Base-by-base conservation (phyloP, 1,140 invertebrate genomes). In the Dryas iulia region DNA sequence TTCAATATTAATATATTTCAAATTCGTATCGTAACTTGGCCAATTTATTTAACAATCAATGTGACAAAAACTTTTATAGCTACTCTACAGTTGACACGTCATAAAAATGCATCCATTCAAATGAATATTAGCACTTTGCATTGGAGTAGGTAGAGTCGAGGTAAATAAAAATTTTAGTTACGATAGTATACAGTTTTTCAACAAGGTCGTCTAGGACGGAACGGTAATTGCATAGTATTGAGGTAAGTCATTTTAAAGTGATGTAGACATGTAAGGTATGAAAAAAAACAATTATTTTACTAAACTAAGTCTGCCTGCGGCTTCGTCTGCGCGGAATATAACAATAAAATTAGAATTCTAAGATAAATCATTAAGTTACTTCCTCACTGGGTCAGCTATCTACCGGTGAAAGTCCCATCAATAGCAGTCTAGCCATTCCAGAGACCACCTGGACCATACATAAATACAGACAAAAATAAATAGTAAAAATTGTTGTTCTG, bases 171-270 rank as follows among this genome's bases (percentile, higher is more conserved):
- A 21, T 21, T n/a, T 47, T 47, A 7, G 39, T 47, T 47, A 47
- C 39, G 18, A 21, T 47, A 18, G 1, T 21, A 8, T 47, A 47
- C 7, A 7, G 39, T 47, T 69, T 73, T 62, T 35, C 60, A 26
- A 35, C 71, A 73, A 76, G 74, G 74, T 76, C 73, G 56, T 14
- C 8, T 53, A 73, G 76, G 78, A 74, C 73, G 63, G 67, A 73
- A 73, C 64, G 62, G 76, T 76, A 76, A 76, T 77, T 71, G 61
- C 62, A 47, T 8, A 63, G 58, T 71, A 76, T 72, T 79, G 73
- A 74, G 77, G 70, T 72, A 77, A 72, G 72, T 74, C 70, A 67
- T 21, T 47, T 47, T 47, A 47, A 47, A 47, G 7, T 21, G 39
- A n/a, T n/a, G n/a, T n/a, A n/a, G n/a, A n/a, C n/a, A n/a, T n/a